Base-by-base conservation (phyloP, 2,113 vertebrate genomes). In the Micromys minutus region DNA sequence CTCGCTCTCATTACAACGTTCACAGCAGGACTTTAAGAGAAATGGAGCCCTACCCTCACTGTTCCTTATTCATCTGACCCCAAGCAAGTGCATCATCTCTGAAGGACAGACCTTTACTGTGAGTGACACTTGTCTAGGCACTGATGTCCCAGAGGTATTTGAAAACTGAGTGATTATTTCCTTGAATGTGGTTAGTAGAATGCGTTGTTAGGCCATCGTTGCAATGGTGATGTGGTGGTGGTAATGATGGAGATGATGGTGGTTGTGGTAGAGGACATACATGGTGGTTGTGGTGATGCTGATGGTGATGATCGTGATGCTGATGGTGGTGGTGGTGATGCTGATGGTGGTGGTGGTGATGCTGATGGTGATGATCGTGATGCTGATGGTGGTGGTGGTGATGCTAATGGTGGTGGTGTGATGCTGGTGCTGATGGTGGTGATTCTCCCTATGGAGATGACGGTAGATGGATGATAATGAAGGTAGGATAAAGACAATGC, bases 1-100 rank as follows among this genome's bases (percentile, higher is more conserved):
- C 29, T 34, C 61, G 21, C 13, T 52, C 7, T 45, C 5, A 3
- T 29, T 8, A 0, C 0, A 0, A 36, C 19, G n/a, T 3, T n/a
- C 19, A 4, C 71, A 3, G 13, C 63, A 34, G 75, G 77, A 8
- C 12, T 61, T 12, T 4, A 3, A 52, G 47, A 34, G 11, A 36
- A 26, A 19, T 77, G 42, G 59, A 17, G 34, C 67, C 87, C 69
- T 36, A 9, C 7, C 65, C 26, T 31, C 0, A 1, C 2, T 59
- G 26, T 39, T 34, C 77, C 47, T 5, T 4, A 24, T 21, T 29
- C 36, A 17, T 19, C 3, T 47, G 59, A 21, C 36, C 59, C 52
- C 36, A 29, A 75, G n/a, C 0, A 22, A 22, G 24, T 4, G 0
- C 36, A 15, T 10, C 4, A 16, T 63, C n/a, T 59, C 39, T 74